These are phyloP conservation scores for Cyprinodon diabolis DNA, from an alignment of 2,797 vertebrate genomes.

Conservation along the genomic window DNA sequence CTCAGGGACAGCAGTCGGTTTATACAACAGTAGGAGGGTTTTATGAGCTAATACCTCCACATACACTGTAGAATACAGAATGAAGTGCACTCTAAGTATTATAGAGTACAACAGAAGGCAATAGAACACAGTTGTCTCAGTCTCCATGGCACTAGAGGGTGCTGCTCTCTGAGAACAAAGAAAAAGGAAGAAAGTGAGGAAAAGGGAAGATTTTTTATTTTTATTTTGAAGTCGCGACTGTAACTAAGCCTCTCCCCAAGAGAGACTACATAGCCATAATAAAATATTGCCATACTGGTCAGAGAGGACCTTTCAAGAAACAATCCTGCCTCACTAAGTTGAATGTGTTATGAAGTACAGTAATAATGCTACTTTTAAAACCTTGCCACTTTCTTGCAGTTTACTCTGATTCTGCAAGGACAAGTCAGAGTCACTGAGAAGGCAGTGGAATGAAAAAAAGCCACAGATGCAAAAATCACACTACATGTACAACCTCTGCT, in stretches of 20 bases:
- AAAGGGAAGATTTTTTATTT: constrained; percentile 38
- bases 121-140: constrained; percentile 34
- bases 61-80: constrained; percentile 76
- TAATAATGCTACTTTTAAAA: constrained; percentile 47
- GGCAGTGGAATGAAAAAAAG: constrained; percentile 40
- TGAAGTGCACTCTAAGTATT: constrained; percentile 63
- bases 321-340: constrained; percentile 47
- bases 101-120: constrained; percentile 55
- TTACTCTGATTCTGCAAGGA: constrained; percentile 42
- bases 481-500: constrained; percentile 55
- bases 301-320: constrained; percentile 65
- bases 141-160: constrained; percentile 69
- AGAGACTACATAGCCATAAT: constrained; percentile 64
- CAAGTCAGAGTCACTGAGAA: constrained; percentile 45
- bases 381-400: constrained; percentile 34
- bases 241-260: constrained; percentile 61
- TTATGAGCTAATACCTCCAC: constrained; percentile 80
- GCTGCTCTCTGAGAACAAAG: constrained; percentile 48
- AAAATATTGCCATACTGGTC: constrained; percentile 76
- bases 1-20: constrained; percentile 70
- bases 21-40: constrained; percentile 80
- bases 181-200: constrained; percentile 13
- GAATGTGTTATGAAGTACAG: constrained; percentile 55
- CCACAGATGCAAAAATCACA: constrained; percentile 58
- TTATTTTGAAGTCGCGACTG: constrained; percentile 53